A percentile compares a stretch with the other conserved stretches of the same genome.
phyloP scores from a whole-genome alignment of 2,797 vertebrate genomes.

The Lutjanus argentimaculatus region DNA sequence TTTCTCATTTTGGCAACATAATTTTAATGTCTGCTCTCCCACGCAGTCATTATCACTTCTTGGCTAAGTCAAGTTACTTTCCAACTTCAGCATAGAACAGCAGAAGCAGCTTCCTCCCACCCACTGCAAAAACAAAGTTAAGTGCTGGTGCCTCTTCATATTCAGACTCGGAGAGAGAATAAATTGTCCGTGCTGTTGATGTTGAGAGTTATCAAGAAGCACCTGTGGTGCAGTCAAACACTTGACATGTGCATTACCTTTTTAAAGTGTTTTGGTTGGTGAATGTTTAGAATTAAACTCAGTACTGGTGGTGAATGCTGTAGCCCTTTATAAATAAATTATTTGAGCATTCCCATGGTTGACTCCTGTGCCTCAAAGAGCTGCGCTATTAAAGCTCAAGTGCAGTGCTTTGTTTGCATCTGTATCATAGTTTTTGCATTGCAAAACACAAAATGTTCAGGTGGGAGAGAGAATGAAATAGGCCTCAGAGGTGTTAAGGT shows the following conservation, averaged over 20 bases:
- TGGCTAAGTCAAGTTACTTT: constrained; percentile 47
- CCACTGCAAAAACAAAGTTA: constrained; percentile 53
- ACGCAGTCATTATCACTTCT: constrained; percentile 63
- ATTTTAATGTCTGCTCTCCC: constrained; percentile 49
- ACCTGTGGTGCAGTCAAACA: constrained; percentile 45
- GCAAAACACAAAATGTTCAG: neutral
- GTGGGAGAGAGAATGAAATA: constrained; percentile 14
- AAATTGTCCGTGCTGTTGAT: constrained; percentile 56
- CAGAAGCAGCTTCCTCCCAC: constrained; percentile 55
- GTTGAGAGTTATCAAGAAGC: constrained; percentile 58
- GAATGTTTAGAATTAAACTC: constrained; percentile 42
- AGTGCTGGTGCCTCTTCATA: constrained; percentile 54
- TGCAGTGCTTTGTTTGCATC: constrained; percentile 4
- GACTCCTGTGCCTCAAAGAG: neutral
- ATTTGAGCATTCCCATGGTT: neutral
- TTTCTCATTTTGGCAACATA: constrained; percentile 18
- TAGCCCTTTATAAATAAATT: constrained; percentile 15
- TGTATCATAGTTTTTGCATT: neutral
- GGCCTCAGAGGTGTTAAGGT: neutral
- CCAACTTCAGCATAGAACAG: constrained; percentile 40
- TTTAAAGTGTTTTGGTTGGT: constrained; percentile 40
- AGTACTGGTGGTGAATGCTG: constrained; percentile 5
- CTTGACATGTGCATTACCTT: constrained; percentile 56
- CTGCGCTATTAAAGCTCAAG: neutral
- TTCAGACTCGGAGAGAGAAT: constrained; percentile 55